phyloP scores from a whole-genome alignment of 2,113 vertebrate genomes.

The Bambusicola thoracicus region DNA sequence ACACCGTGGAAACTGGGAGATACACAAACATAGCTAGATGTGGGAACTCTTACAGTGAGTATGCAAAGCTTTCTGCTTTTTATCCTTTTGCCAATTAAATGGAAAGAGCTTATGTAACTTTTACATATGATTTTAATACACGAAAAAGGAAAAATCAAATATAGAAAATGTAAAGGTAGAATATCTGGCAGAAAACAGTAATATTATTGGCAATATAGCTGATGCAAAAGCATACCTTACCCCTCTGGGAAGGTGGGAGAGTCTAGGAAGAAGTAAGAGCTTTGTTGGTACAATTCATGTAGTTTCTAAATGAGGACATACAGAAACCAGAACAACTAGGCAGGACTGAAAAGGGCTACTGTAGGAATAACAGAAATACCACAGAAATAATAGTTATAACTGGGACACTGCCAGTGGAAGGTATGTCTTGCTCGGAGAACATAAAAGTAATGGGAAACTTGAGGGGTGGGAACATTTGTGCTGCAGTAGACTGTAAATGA shows the following conservation, averaged over 20 bases:
- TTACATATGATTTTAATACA: background rate
- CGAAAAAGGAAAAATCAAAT: background rate
- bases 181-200: conserved; percentile 7
- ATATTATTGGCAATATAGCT: background rate
- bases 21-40: background rate
- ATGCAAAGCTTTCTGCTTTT: background rate
- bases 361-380: conserved; percentile 3
- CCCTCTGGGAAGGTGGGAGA: background rate
- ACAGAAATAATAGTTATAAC: conserved; percentile 37
- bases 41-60: background rate
- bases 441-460: background rate
- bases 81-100: background rate
- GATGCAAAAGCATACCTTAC: conserved; percentile 5
- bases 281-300: background rate
- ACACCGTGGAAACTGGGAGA: background rate
- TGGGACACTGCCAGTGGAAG: conserved; percentile 9
- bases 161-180: conserved; percentile 11
- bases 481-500: background rate
- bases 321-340: conserved; percentile 46
- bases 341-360: conserved; percentile 25
- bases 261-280: background rate
- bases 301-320: conserved; percentile 48
- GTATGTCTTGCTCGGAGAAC: background rate
- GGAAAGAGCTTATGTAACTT: conserved; percentile 15
- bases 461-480: background rate